phyloP scores from a whole-genome alignment of 2,797 vertebrate genomes.

The Acrossocheilus fasciatus region DNA sequence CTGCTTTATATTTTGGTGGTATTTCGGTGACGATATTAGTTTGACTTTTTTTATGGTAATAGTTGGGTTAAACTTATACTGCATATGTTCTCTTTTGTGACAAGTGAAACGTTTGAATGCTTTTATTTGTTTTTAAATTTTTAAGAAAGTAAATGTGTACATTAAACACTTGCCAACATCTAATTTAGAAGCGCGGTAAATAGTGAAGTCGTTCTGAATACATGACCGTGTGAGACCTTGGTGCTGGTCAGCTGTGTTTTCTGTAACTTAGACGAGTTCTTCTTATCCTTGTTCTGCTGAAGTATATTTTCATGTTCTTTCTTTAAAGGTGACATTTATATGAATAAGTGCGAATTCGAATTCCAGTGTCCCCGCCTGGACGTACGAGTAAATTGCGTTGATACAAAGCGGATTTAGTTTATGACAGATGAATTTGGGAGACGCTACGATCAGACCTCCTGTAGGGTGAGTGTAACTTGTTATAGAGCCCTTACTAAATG shows the following conservation, averaged over 20 bases:
- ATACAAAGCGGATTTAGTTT: conserved; percentile 27
- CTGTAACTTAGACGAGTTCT: background rate
- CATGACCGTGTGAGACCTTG: background rate
- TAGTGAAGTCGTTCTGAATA: background rate
- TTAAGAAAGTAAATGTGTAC: no score
- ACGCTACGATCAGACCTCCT: conserved; percentile 30
- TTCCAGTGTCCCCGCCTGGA: conserved; percentile 49
- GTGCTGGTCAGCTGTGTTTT: background rate
- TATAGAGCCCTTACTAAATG: background rate
- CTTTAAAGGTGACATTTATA: conserved; percentile 58
- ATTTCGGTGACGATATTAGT: background rate
- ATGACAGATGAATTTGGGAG: conserved; percentile 55
- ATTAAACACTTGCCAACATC: background rate
- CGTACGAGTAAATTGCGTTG: conserved; percentile 3
- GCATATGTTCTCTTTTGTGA: background rate
- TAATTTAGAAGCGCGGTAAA: background rate
- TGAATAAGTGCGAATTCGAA: conserved; percentile 44
- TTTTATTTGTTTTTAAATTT: background rate
- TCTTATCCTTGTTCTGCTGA: background rate
- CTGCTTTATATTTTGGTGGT: background rate
- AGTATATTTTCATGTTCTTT: background rate
- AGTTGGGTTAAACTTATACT: background rate
- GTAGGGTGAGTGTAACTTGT: conserved; percentile 58
- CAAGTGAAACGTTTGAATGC: background rate
- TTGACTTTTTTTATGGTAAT: background rate